Conservation (phyloP, 2,113 vertebrate species). For the Vombatus ursinus region DNA sequence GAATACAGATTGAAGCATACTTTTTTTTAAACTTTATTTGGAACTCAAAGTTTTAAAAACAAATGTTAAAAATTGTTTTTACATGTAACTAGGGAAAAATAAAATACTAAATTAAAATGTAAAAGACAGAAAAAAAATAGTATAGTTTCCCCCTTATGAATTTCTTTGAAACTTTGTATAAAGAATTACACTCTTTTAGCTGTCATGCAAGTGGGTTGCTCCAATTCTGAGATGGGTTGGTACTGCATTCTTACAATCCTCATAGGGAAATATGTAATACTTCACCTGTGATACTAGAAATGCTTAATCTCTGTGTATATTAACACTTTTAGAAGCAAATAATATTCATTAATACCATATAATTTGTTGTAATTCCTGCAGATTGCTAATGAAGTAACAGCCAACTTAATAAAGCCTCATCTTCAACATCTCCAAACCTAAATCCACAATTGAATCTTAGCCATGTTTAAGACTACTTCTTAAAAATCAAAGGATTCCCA, state of each 20-base stretch:
- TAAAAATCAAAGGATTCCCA: constrained; percentile 9
- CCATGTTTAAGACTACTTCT: background rate
- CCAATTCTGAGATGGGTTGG: background rate
- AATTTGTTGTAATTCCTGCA: background rate
- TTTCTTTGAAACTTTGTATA: background rate
- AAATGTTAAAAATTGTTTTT: too few relatives aligned
- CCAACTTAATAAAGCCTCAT: background rate
- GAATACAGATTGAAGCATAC: too few relatives aligned
- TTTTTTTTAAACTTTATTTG: too few relatives aligned
- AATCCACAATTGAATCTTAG: background rate
- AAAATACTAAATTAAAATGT: too few relatives aligned
- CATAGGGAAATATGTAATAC: background rate
- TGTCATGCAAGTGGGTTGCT: background rate
- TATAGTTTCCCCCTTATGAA: background rate
- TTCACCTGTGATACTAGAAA: background rate
- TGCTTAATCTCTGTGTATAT: too few relatives aligned
- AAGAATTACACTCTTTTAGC: background rate
- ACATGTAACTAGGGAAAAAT: too few relatives aligned
- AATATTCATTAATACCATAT: background rate
- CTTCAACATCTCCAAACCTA: background rate
- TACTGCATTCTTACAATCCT: background rate
- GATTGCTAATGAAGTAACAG: background rate
- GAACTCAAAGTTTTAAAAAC: too few relatives aligned
- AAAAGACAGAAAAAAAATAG: background rate
- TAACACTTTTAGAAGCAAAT: background rate